Percentiles rank a stretch among this genome's conserved stretches.
phyloP scores from a whole-genome alignment of 1,140 invertebrate genomes.

The Tetranychus cinnabarinus region DNA sequence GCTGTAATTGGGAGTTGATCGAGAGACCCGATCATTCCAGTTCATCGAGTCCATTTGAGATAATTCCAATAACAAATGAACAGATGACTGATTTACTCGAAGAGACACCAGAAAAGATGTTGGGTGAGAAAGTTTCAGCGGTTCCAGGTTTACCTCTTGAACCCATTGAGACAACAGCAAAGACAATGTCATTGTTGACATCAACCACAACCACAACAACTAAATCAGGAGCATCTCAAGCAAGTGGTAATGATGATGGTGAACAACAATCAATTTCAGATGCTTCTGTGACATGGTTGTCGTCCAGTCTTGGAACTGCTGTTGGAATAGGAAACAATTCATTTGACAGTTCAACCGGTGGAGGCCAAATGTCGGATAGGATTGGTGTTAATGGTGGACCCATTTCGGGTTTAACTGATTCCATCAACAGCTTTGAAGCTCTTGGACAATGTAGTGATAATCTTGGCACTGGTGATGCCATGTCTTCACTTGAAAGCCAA shows the following conservation, averaged over 20 bases:
- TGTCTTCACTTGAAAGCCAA: no score
- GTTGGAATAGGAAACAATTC: constrained; percentile 3
- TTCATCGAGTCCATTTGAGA: background rate
- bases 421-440: background rate
- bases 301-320: constrained; percentile 11
- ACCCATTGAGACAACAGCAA: background rate
- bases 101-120: background rate
- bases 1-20: constrained; percentile 10
- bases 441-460: background rate
- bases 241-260: background rate
- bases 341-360: background rate
- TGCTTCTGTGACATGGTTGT: constrained; percentile 12
- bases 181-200: background rate
- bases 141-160: background rate
- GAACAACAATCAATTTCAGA: constrained; percentile 13
- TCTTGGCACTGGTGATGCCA: background rate
- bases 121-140: background rate
- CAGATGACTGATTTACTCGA: background rate
- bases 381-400: background rate
- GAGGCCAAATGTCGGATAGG: background rate
- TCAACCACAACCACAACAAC: background rate
- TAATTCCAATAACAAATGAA: background rate
- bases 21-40: background rate
- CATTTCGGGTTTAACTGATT: background rate
- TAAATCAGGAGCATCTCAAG: no score